Evolutionary conservation across 2,888 invertebrate species (phyloP).

Genomic region (Timema podura): DNA sequence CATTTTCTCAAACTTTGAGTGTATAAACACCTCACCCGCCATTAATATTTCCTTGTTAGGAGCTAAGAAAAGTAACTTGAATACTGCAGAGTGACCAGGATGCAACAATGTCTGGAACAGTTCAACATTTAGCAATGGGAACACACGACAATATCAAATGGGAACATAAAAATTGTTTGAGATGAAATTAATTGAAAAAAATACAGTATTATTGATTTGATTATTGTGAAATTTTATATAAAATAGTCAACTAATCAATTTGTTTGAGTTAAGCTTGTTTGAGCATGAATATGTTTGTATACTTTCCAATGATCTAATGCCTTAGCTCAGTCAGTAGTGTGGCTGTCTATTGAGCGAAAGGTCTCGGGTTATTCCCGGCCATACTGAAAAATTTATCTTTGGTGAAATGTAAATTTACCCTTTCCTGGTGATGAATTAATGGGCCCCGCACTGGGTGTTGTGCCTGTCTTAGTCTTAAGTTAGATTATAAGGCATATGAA

Average conservation of each 20-base stretch:
- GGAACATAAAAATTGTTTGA: not conserved
- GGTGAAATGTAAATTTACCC: no score
- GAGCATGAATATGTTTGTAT: no score
- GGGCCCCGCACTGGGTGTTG: no score
- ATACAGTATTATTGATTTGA: not conserved
- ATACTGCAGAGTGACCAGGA: conserved; percentile 62
- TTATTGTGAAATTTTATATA: not conserved
- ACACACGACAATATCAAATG: not conserved
- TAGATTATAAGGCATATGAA: no score
- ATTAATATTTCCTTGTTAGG: conserved; percentile 63
- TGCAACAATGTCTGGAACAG: conserved; percentile 51
- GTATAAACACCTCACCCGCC: conserved; percentile 66
- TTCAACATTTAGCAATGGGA: not conserved
- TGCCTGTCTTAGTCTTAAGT: no score
- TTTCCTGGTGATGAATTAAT: no score
- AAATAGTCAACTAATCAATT: not conserved
- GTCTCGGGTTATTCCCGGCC: no score
- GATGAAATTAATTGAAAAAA: not conserved
- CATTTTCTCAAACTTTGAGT: conserved; percentile 65
- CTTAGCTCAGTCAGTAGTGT: no score
- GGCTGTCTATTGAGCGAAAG: no score
- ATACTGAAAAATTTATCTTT: no score
- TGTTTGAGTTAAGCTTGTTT: no score
- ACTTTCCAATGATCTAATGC: no score
- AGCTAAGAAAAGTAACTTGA: conserved; percentile 65